Evolutionary conservation across 2,797 vertebrate genomes (phyloP).

Genomic region (Falco biarmicus): DNA sequence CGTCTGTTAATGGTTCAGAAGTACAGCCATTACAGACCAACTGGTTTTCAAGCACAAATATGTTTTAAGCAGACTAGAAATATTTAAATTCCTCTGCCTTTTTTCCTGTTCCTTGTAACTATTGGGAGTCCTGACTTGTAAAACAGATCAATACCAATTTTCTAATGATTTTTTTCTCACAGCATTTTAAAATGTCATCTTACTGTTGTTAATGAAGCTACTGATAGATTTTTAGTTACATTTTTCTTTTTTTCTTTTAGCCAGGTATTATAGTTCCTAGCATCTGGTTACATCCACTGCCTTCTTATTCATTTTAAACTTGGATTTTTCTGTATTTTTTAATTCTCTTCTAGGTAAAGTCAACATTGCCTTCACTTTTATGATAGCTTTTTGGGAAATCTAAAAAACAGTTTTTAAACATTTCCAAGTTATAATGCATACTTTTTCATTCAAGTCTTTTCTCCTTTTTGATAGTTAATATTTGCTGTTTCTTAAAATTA

Average conservation of each 20-base stretch:
- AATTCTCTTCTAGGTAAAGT: neutral
- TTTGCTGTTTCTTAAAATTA: neutral
- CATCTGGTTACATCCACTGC: neutral
- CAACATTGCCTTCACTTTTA: neutral
- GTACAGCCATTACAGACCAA: neutral
- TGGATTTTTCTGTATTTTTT: neutral
- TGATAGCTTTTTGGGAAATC: neutral
- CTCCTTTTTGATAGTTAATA: neutral
- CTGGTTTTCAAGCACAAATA: neutral
- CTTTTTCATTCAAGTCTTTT: neutral
- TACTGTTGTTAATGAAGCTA: neutral
- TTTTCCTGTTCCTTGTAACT: neutral
- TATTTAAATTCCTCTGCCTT: neutral
- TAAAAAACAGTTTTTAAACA: neutral
- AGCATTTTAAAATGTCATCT: neutral
- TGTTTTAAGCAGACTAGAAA: neutral
- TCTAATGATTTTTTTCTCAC: neutral
- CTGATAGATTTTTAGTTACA: neutral
- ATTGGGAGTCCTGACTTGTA: neutral
- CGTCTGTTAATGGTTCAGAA: neutral
- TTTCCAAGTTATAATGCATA: neutral
- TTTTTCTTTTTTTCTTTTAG: neutral
- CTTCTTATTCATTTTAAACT: neutral
- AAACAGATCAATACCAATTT: neutral
- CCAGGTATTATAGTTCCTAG: neutral